phyloP scores from a whole-genome alignment of 2,113 vertebrate species.

The Perca fluviatilis region DNA sequence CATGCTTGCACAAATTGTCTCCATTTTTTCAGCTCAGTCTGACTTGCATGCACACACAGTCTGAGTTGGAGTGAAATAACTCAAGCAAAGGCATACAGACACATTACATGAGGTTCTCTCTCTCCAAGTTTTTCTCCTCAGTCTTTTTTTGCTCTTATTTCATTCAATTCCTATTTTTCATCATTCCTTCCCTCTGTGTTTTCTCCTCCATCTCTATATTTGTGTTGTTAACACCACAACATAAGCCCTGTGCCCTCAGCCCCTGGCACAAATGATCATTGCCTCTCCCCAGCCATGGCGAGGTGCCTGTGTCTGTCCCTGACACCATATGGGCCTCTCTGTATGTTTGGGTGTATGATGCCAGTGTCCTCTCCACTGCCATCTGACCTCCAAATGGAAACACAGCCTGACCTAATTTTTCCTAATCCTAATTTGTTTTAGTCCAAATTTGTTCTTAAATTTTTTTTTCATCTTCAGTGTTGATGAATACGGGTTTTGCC shows the following conservation, averaged over 20 bases:
- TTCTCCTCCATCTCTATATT: slow-evolving; percentile 25
- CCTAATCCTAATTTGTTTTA: neutral
- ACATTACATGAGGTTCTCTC: neutral
- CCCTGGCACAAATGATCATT: slow-evolving; percentile 54
- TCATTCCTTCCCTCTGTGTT: neutral
- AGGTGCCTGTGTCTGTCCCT: slow-evolving; percentile 54
- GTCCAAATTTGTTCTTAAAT: neutral
- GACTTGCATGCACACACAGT: slow-evolving; percentile 24
- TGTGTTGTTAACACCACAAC: slow-evolving; percentile 33
- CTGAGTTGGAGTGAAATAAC: slow-evolving; percentile 32
- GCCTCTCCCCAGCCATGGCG: slow-evolving; percentile 37
- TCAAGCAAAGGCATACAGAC: slow-evolving; percentile 17
- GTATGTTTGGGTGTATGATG: slow-evolving; percentile 60
- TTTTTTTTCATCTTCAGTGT: neutral
- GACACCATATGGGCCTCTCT: slow-evolving; percentile 77
- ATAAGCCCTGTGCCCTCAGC: slow-evolving; percentile 48
- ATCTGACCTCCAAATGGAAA: slow-evolving; percentile 68
- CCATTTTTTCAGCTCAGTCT: slow-evolving; percentile 26
- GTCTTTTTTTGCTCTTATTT: neutral
- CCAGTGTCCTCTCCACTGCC: slow-evolving; percentile 42
- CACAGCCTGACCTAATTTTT: slow-evolving; percentile 38
- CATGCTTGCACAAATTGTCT: slow-evolving; percentile 55
- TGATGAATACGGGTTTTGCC: neutral
- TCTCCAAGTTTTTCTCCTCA: neutral
- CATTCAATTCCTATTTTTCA: neutral